Conservation (phyloP, 2,888 invertebrate genomes). For the Rhagium mordax region DNA sequence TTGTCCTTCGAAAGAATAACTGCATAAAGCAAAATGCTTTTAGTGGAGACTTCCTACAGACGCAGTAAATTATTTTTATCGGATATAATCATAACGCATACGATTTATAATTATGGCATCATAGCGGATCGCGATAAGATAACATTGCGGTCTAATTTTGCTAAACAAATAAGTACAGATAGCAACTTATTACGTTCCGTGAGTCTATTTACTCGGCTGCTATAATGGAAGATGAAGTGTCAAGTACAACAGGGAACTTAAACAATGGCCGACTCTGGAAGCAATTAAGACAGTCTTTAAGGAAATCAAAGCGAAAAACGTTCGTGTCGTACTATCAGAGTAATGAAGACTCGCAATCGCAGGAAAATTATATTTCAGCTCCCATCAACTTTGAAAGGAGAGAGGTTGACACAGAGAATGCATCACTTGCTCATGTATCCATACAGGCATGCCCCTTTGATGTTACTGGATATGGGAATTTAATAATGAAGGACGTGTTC, state of each 20-base stretch:
- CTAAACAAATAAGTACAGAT: constrained; percentile 2
- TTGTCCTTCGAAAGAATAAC: too few relatives aligned
- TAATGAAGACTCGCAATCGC: constrained; percentile 20
- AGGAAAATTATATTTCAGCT: constrained; percentile 45
- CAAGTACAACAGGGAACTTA: background rate
- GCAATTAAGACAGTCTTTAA: constrained; percentile 28
- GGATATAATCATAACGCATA: too few relatives aligned
- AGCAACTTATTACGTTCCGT: background rate
- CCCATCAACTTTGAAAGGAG: constrained; percentile 47
- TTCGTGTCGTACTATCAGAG: constrained; percentile 3
- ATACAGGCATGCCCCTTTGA: constrained; percentile 66
- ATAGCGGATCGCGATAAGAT: background rate
- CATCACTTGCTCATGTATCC: constrained; percentile 38
- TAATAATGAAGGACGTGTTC: constrained; percentile 62
- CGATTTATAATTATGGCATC: background rate
- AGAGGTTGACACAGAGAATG: constrained; percentile 34
- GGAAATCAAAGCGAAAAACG: constrained; percentile 36
- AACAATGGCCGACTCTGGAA: constrained; percentile 20
- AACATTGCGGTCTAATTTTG: background rate
- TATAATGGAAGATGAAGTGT: constrained; percentile 5
- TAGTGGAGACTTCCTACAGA: too few relatives aligned
- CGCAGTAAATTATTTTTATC: too few relatives aligned
- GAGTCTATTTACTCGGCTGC: background rate
- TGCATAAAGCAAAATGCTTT: too few relatives aligned
- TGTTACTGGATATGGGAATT: constrained; percentile 59